phyloP scores from a whole-genome alignment of 2,113 vertebrate species.

The Pterocles gutturalis region DNA sequence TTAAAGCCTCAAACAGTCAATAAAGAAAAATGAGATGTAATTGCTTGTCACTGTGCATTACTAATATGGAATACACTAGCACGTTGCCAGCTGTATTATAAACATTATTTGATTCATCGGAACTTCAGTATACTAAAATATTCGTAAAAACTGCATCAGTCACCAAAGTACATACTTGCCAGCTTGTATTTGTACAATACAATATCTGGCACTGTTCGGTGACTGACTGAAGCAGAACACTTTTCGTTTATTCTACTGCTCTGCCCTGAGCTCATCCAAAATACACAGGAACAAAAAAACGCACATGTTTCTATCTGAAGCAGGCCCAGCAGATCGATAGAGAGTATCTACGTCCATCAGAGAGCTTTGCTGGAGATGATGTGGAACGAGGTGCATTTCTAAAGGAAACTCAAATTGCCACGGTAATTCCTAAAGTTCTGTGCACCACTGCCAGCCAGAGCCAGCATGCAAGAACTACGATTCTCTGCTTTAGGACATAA shows the following conservation, averaged over 20 bases:
- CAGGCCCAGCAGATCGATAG: background rate
- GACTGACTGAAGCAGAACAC: background rate
- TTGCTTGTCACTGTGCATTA: background rate
- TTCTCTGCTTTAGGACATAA: background rate
- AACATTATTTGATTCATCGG: background rate
- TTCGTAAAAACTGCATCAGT: background rate
- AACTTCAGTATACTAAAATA: constrained; percentile 29
- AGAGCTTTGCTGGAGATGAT: constrained; percentile 31
- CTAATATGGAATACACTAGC: background rate
- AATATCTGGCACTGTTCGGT: background rate
- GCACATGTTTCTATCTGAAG: background rate
- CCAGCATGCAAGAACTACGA: background rate
- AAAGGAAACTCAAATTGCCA: background rate
- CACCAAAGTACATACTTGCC: background rate
- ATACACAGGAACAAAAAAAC: background rate
- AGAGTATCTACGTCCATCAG: background rate
- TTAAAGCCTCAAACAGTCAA: constrained; percentile 31
- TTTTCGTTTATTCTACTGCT: constrained; percentile 13
- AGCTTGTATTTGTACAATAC: background rate
- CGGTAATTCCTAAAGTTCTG: background rate
- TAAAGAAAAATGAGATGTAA: constrained; percentile 42
- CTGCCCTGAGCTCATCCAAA: background rate
- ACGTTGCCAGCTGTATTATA: background rate
- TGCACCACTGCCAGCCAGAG: background rate
- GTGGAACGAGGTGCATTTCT: background rate